Conservation (phyloP, 1,140 invertebrate genomes). For the Muscidifurax raptorellus region DNA sequence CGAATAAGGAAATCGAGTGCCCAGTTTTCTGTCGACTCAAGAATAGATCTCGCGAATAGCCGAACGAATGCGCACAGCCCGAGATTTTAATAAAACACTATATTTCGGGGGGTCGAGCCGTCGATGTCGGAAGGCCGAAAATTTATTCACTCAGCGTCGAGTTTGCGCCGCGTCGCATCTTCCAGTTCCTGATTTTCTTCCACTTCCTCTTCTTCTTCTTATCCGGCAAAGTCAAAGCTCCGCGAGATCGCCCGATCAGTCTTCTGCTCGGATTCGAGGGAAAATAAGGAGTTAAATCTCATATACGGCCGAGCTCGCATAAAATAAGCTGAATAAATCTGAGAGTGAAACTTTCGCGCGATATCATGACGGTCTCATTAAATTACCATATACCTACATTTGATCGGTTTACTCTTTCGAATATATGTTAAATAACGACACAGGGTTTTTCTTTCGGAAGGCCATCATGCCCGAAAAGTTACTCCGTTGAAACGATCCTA, state of each 20-base stretch:
- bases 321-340: slow-evolving; percentile 71
- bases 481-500: neutral
- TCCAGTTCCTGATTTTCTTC: neutral
- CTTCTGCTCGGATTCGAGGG: slow-evolving; percentile 58
- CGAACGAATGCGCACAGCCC: neutral
- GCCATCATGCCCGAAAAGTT: neutral
- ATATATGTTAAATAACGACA: neutral
- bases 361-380: slow-evolving; percentile 37
- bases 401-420: neutral
- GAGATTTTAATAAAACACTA: slow-evolving; percentile 35
- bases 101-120: neutral
- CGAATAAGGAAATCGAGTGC: too few relatives aligned
- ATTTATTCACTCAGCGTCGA: slow-evolving; percentile 39
- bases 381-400: slow-evolving; percentile 33
- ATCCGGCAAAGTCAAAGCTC: slow-evolving; percentile 38
- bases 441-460: neutral
- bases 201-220: neutral
- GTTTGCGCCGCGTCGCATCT: slow-evolving; percentile 10
- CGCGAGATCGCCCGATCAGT: slow-evolving; percentile 58
- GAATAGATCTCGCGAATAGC: neutral
- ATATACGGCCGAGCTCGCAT: slow-evolving; percentile 67
- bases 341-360: slow-evolving; percentile 61
- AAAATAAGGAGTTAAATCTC: slow-evolving; percentile 69
- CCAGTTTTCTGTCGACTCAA: too few relatives aligned
- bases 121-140: neutral